A percentile compares a stretch with the other conserved stretches of the same genome.
phyloP scores from a whole-genome alignment of 2,888 invertebrate species.

The Ornithoptera priamus region DNA sequence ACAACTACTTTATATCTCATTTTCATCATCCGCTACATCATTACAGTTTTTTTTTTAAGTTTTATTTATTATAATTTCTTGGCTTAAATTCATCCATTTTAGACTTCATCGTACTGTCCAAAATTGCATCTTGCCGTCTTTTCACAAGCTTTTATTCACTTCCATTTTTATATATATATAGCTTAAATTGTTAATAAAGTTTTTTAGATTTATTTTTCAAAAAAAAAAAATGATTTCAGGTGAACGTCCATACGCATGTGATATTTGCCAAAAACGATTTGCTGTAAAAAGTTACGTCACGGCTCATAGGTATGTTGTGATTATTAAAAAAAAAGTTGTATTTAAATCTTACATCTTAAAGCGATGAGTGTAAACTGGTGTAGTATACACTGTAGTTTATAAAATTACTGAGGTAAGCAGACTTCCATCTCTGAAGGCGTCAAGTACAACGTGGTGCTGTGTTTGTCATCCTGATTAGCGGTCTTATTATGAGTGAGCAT shows the following conservation, averaged over 20 bases:
- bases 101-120: slow-evolving; percentile 65
- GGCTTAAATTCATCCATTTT: slow-evolving; percentile 69
- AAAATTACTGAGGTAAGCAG: too few relatives aligned
- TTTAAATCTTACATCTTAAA: neutral
- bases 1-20: slow-evolving; percentile 56
- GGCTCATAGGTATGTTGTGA: slow-evolving; percentile 81
- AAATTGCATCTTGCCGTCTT: slow-evolving; percentile 80
- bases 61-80: slow-evolving; percentile 63
- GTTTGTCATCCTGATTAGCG: too few relatives aligned
- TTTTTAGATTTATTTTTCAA: neutral
- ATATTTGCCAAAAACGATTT: slow-evolving; percentile 89
- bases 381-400: too few relatives aligned
- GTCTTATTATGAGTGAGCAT: too few relatives aligned
- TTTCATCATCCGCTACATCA: slow-evolving; percentile 65
- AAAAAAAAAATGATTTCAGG: slow-evolving; percentile 62
- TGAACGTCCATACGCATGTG: slow-evolving; percentile 88
- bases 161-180: slow-evolving; percentile 37
- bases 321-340: neutral
- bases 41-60: slow-evolving; percentile 58
- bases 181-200: neutral
- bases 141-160: slow-evolving; percentile 61
- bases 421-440: too few relatives aligned
- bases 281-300: slow-evolving; percentile 90
- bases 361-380: too few relatives aligned
- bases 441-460: too few relatives aligned